Percentiles rank a stretch among this genome's conserved stretches.
phyloP scores from a whole-genome alignment of 2,797 vertebrate species.

The Malacoraja senta region DNA sequence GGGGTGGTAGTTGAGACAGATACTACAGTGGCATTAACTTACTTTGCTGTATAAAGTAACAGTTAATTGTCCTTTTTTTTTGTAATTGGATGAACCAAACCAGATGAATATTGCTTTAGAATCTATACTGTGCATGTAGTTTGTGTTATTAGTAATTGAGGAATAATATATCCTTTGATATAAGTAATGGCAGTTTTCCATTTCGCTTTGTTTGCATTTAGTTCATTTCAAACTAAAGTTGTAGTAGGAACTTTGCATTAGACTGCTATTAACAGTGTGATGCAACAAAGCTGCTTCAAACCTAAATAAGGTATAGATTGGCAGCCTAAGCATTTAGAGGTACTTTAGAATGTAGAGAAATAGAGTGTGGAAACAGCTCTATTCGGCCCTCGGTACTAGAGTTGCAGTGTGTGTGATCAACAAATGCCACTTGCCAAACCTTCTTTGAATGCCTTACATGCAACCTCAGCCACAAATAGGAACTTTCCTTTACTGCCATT shows the following conservation, averaged over 20 bases:
- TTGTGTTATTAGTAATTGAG: background rate
- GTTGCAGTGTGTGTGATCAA: no score
- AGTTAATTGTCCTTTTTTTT: background rate
- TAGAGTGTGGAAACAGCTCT: no score
- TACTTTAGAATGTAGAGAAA: no score
- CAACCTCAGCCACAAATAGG: no score
- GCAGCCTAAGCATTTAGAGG: no score
- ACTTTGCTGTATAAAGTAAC: background rate
- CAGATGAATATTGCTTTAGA: background rate
- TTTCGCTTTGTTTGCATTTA: background rate
- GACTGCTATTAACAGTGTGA: background rate
- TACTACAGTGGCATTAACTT: background rate
- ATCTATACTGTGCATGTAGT: background rate
- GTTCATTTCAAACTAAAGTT: background rate
- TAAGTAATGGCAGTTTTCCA: background rate
- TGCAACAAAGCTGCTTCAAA: no score
- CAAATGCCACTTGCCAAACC: no score
- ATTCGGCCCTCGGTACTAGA: no score
- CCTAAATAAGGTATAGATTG: no score
- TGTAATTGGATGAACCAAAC: background rate
- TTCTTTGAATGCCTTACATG: no score
- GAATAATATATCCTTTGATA: background rate
- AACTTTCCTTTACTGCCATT: no score
- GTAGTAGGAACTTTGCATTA: background rate
- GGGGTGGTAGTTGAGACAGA: no score